Percentiles rank a stretch among this genome's conserved stretches.
These are phyloP conservation scores for Danaus plexippus DNA, from an alignment of 1,140 invertebrate genomes.

Conservation along the genomic window DNA sequence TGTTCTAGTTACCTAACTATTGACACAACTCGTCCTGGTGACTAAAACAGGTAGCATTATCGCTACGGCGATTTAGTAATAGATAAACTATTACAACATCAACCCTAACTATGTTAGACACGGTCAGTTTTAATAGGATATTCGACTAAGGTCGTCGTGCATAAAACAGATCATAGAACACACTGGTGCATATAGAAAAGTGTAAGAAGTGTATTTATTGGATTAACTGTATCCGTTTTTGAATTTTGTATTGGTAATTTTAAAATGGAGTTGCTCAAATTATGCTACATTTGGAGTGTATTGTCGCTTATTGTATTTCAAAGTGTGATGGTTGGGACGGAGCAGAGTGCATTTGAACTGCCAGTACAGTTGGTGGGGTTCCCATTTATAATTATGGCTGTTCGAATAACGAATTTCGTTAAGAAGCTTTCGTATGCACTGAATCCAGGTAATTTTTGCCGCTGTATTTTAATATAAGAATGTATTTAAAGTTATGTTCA, in stretches of 20 bases:
- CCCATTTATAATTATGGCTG: conserved; percentile 85
- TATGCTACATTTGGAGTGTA: conserved; percentile 47
- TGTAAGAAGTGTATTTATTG: conserved; percentile 5
- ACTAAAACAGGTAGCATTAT: conserved; percentile 27
- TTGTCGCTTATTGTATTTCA: conserved; percentile 43
- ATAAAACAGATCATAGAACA: conserved; percentile 13
- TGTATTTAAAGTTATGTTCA: too few species aligned
- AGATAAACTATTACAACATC: conserved; percentile 45
- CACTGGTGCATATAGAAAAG: conserved; percentile 2
- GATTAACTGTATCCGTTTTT: conserved; percentile 6
- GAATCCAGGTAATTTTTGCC: conserved; percentile 78
- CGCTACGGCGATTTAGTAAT: conserved; percentile 35
- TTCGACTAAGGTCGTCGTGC: conserved; percentile 41
- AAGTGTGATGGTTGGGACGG: conserved; percentile 41
- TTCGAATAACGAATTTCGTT: conserved; percentile 85
- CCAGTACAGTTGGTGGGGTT: conserved; percentile 87
- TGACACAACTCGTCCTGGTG: conserved; percentile 25
- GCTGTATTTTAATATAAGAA: too few species aligned
- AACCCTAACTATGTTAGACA: conserved; percentile 32
- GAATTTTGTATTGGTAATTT: neutral
- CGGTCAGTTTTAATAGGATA: conserved; percentile 49
- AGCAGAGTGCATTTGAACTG: conserved; percentile 78
- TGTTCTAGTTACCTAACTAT: conserved; percentile 20
- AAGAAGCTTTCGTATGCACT: conserved; percentile 87
- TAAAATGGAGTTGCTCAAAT: conserved; percentile 50